Base-by-base conservation (phyloP, 1,140 invertebrate species). In the Brachionus manjavacas region DNA sequence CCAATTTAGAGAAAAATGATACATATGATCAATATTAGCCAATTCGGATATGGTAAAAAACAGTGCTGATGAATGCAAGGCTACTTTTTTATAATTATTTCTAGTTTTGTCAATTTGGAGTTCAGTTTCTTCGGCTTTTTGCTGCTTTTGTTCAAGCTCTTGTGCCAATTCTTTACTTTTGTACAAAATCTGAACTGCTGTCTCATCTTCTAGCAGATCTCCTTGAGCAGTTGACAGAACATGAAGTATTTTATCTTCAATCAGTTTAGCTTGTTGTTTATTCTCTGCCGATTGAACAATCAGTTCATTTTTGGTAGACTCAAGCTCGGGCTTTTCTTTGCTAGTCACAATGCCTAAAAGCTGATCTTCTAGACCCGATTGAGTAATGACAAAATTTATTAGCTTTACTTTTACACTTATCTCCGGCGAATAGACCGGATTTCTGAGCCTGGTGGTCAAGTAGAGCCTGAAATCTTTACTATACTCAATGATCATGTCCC, bases 141-240 rank as follows among this genome's bases (percentile, higher is more conserved):
- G 87, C 88, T 68, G 95, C 92, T 87, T 96, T 86, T 91, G 90
- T 88, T 55, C 88, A 68, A 92, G 91, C 87, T 92, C 91, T 86
- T 91, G 91, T 20, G 91, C 88, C 31, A 92, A 86, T 66, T 92
- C 91, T 90, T 97, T 97, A 76, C 95, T 97, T 0, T 94, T 95
- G 0, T 95, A 95, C 20, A 98, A 91, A 85, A 97, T 95, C 87
- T 94, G 93, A 85, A 97, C 96, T 14, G 96, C 96, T 0, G 94
- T 96, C 90, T 98, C 96, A 89, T 98, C 95, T 88, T 98, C 96
- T 25, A 98, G 90, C 83, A 98, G 96, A 89, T 98, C 98, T 3
- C 95, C 95, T 87, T 93, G 91, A 16, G 92, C 92, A 8, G 90
- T 85, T 23, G 91, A 94, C 8, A 98, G 91, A 84, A 96, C 93